These are phyloP conservation scores for Podarcis lilfordi DNA, from an alignment of 2,797 vertebrate species.

Conservation along the genomic window DNA sequence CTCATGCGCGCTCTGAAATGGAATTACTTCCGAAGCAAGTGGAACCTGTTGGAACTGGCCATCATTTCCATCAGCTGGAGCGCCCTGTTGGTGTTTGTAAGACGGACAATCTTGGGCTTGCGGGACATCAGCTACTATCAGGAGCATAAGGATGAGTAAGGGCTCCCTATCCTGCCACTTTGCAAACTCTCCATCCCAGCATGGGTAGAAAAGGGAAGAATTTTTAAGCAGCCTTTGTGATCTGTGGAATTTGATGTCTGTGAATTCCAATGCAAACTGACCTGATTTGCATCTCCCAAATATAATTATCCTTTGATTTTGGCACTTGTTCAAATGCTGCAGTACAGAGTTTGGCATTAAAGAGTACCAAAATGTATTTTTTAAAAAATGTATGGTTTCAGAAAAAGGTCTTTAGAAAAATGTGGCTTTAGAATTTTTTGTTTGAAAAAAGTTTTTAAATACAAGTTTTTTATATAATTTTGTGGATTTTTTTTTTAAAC, in stretches of 20 bases:
- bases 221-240: neutral
- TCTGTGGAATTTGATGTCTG: too few species aligned
- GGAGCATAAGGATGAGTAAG: constrained; percentile 87
- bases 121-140: constrained; percentile 88
- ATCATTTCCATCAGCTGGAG: constrained; percentile 95
- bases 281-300: too few species aligned
- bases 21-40: constrained; percentile 90
- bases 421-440: too few species aligned
- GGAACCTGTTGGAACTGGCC: constrained; percentile 89
- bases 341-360: too few species aligned
- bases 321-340: too few species aligned
- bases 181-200: neutral
- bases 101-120: constrained; percentile 86
- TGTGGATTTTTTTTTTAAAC: neutral
- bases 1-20: constrained; percentile 85
- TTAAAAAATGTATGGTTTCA: too few species aligned
- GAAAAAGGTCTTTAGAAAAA: too few species aligned
- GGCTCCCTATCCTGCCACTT: neutral
- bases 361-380: too few species aligned
- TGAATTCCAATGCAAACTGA: too few species aligned
- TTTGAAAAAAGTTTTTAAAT: neutral
- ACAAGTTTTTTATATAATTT: neutral
- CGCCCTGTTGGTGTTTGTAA: constrained; percentile 88
- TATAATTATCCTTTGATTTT: too few species aligned
- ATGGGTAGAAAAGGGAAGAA: too few species aligned